phyloP scores from a whole-genome alignment of 1,140 invertebrate genomes.

The Drosophila paulistorum region DNA sequence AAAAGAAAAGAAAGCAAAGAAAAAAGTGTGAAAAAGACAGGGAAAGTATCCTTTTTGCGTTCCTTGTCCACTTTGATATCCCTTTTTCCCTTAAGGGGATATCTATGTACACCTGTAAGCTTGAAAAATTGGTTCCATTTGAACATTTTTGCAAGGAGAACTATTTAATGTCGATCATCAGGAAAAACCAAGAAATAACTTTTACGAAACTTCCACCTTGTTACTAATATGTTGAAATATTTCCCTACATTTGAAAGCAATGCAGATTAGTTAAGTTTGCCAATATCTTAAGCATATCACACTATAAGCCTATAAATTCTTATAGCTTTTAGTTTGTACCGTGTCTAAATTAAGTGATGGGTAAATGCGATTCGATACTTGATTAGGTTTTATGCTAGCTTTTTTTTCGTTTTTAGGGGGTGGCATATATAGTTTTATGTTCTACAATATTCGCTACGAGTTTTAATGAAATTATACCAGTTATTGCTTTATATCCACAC shows the following conservation, averaged over 20 bases:
- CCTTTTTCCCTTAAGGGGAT: not conserved
- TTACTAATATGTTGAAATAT: too few relatives aligned
- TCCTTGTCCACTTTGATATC: constrained; percentile 9
- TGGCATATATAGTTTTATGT: constrained; percentile 58
- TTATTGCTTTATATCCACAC: constrained; percentile 57
- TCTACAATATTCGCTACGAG: constrained; percentile 64
- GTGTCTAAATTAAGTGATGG: not conserved
- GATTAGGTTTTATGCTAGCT: not conserved
- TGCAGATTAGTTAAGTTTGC: too few relatives aligned
- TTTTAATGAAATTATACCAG: constrained; percentile 73
- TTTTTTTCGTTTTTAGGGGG: constrained; percentile 10
- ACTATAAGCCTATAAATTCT: too few relatives aligned
- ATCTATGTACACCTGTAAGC: too few relatives aligned
- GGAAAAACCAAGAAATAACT: too few relatives aligned
- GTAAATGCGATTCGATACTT: not conserved
- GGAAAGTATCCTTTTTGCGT: constrained; percentile 19
- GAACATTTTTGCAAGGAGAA: too few relatives aligned
- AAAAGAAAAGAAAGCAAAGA: not conserved
- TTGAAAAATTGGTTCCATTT: too few relatives aligned
- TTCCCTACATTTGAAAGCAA: too few relatives aligned
- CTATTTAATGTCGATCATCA: too few relatives aligned
- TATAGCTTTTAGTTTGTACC: too few relatives aligned
- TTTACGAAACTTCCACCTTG: too few relatives aligned
- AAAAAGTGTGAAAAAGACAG: constrained; percentile 39
- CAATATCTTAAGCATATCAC: too few relatives aligned